phyloP scores from a whole-genome alignment of 2,113 vertebrate genomes.

The Bufo bufo region DNA sequence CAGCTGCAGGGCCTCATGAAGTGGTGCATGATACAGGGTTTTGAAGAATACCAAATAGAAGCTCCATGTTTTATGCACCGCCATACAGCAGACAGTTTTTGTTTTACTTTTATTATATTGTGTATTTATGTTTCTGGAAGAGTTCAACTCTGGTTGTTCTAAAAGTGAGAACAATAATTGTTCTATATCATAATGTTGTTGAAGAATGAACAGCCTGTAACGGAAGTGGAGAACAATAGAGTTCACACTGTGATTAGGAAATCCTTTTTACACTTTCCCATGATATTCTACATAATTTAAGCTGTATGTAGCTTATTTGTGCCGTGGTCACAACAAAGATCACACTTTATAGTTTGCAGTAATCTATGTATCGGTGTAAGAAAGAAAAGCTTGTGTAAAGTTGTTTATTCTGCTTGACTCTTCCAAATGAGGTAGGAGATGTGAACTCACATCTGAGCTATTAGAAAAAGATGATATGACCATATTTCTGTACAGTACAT shows the following conservation, averaged over 20 bases:
- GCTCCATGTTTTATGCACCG: too few relatives aligned
- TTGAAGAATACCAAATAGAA: too few relatives aligned
- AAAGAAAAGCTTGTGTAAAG: neutral
- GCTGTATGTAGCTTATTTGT: neutral
- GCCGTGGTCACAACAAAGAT: neutral
- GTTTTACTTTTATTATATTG: neutral
- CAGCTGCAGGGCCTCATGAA: too few relatives aligned
- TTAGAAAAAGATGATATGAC: too few relatives aligned
- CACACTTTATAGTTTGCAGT: neutral
- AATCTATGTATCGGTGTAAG: neutral
- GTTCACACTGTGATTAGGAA: slow-evolving; percentile 22
- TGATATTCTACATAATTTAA: neutral
- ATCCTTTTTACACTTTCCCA: slow-evolving; percentile 15
- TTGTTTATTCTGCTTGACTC: neutral
- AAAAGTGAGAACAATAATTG: neutral
- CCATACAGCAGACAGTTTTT: too few relatives aligned
- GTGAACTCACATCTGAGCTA: too few relatives aligned
- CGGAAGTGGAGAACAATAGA: slow-evolving; percentile 23
- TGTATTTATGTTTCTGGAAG: neutral
- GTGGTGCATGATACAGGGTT: too few relatives aligned
- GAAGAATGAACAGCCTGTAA: neutral
- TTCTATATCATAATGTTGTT: neutral
- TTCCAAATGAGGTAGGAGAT: neutral
- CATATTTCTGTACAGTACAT: too few relatives aligned
- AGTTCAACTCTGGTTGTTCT: neutral